Percentiles rank a stretch among this genome's conserved stretches.
Evolutionary conservation across 2,888 invertebrate genomes (phyloP).

Genomic region (Lydus trimaculatus): DNA sequence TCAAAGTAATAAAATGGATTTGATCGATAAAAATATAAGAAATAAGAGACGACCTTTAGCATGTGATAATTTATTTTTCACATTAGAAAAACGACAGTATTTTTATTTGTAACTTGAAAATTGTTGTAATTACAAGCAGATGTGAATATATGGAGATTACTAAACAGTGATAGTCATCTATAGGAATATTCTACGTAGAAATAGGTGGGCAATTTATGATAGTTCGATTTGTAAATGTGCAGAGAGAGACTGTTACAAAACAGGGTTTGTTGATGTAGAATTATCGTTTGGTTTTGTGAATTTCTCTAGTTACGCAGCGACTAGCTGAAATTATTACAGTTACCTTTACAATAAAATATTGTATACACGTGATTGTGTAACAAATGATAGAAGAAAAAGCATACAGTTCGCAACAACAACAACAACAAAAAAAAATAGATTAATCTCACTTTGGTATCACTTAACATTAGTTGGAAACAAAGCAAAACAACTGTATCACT

Average conservation of each 20-base stretch:
- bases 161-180: constrained; percentile 16
- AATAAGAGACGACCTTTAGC: not conserved
- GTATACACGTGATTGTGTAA: not conserved
- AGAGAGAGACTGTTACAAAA: not conserved
- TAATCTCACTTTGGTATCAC: no score
- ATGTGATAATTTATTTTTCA: not conserved
- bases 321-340: not conserved
- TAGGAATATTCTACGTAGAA: constrained; percentile 21
- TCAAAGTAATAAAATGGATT: no score
- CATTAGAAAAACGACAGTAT: not conserved
- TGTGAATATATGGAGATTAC: constrained; percentile 20
- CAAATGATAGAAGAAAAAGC: not conserved
- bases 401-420: no score
- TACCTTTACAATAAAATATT: not conserved
- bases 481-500: no score
- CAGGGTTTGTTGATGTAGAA: not conserved
- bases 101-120: not conserved
- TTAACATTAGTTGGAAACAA: no score
- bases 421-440: no score
- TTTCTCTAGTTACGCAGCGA: not conserved
- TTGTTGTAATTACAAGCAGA: constrained; percentile 26
- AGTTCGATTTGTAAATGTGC: not conserved
- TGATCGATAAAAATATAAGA: no score
- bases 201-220: not conserved
- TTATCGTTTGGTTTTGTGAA: not conserved